Evolutionary conservation across 1,140 invertebrate genomes (phyloP), one percentile per base, ranked within the genome.

Genomic region (Drosophila setifemur): DNA sequence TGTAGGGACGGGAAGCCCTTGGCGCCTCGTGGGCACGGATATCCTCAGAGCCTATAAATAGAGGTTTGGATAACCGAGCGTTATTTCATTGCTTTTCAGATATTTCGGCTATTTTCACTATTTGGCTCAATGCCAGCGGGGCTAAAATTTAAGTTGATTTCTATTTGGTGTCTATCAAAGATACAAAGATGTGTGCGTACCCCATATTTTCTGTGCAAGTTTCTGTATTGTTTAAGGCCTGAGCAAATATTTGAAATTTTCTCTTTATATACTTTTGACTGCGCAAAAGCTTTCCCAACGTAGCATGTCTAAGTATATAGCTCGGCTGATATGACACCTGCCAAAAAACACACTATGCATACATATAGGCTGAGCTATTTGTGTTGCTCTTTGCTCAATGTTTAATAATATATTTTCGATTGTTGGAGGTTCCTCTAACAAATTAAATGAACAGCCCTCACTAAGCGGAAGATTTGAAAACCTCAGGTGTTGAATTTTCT

Each of bases 21-120:
- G 89, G 89, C 14, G 89, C 90, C 85, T 96, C 96, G 81, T 95
- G 95, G 70, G 96, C 96, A 89, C 95, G 95, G 91, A 97, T 96
- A 91, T 97, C 96, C 91, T 97, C 95, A 76, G 96, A 96, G 91
- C 96, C 96, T 97, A 88, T 58, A 35, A 29, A 89, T 57, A 58
- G 28, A 16, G 44, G 23, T 49, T 37, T 43, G 55, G 47, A 43
- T 55, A 66, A 52, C 42, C 23, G 16, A 43, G 39, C 37, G 31
- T 74, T 64, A 77, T 55, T 82, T 83, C 50, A 73, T 78, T 57
- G 44, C 53, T 48, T 74, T 79, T 66, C 64, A 71, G 60, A 61
- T 71, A 71, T 71, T 70, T 71, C 43, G 26, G 67, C 61, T 81
- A 81, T 86, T 86, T 71, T 55, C 39, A 73, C 50, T 58, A 73